A percentile compares a stretch with the other conserved stretches of the same genome.
phyloP scores from a whole-genome alignment of 2,113 vertebrate species.

The Eidolon helvum region DNA sequence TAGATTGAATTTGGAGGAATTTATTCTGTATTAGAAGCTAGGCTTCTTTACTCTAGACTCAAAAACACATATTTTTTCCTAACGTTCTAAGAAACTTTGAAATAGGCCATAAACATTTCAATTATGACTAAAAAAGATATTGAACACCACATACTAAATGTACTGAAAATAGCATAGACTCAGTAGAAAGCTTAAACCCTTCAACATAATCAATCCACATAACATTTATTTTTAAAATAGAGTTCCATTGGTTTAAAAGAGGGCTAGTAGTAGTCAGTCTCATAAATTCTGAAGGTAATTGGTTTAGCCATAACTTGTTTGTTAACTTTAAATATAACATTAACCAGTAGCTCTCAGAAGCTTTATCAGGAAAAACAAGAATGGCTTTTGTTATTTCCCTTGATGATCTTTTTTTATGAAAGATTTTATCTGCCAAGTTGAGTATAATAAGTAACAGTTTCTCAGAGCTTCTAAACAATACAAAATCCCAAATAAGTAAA shows the following conservation, averaged over 20 bases:
- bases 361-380: not conserved
- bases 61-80: not conserved
- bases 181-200: not conserved
- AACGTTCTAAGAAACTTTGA: not conserved
- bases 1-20: slow-evolving; percentile 8
- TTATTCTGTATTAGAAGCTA: slow-evolving; percentile 38
- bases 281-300: not conserved
- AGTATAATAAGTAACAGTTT: not conserved
- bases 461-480: not conserved
- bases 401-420: not conserved
- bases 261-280: not conserved
- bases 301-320: not conserved
- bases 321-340: not conserved
- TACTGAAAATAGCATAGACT: not conserved
- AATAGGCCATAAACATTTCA: not conserved
- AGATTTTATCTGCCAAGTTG: not conserved
- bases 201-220: not conserved
- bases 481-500: not conserved
- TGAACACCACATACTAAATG: not conserved
- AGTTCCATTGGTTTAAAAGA: not conserved
- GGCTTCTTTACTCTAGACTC: not conserved
- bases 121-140: not conserved
- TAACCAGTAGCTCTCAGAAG: not conserved
- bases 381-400: not conserved
- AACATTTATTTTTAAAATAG: slow-evolving; percentile 4